Percentiles rank a stretch among this genome's conserved stretches.
These are phyloP conservation scores for Oreocharis arfaki DNA, from an alignment of 2,113 vertebrate species.

Conservation along the genomic window DNA sequence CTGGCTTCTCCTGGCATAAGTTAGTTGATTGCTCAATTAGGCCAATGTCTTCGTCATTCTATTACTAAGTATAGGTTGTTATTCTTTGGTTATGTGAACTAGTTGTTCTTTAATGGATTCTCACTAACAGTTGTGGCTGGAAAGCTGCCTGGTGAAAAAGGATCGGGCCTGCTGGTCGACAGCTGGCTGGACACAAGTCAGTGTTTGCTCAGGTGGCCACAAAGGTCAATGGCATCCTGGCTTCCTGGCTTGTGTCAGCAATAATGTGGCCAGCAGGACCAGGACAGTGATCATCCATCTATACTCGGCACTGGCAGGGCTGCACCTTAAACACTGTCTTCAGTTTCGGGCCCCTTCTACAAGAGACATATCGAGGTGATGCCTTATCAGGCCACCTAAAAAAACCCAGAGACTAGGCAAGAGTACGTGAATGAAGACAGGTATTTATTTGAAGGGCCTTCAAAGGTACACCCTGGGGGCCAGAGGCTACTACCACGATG, in stretches of 20 bases:
- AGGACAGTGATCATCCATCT: background rate
- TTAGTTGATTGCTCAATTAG: background rate
- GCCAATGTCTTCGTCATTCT: background rate
- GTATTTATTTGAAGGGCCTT: no score
- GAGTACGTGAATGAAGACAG: no score
- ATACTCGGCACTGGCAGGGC: accelerated
- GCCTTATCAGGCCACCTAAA: no score
- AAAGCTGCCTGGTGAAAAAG: background rate
- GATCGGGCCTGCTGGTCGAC: background rate
- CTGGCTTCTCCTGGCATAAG: background rate
- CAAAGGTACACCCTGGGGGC: no score
- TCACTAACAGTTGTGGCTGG: background rate
- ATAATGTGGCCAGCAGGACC: background rate
- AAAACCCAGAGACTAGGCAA: no score
- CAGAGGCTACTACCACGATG: no score
- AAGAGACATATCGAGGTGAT: background rate
- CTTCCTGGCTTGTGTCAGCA: background rate
- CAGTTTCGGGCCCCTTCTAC: background rate
- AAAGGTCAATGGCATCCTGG: background rate
- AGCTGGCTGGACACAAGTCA: background rate
- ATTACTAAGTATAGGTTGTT: constrained; percentile 15
- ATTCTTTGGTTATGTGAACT: background rate
- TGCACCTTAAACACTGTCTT: background rate
- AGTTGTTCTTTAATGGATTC: background rate
- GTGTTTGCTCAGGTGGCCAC: background rate